Base-by-base conservation (phyloP, 2,888 invertebrate genomes). In the Ptychoptera contaminata region DNA sequence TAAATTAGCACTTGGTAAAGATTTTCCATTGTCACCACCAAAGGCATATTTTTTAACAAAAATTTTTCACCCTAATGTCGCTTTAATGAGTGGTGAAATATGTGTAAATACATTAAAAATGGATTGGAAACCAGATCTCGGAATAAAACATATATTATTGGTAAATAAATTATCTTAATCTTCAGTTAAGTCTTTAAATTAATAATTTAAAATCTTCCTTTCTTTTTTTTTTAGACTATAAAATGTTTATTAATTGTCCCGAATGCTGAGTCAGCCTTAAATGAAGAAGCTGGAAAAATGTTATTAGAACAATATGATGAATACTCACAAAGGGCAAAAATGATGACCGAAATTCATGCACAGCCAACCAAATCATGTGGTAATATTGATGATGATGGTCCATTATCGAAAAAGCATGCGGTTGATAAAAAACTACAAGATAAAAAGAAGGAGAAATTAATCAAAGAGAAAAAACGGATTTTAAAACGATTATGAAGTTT, bases 11-110 rank as follows among this genome's bases (percentile, higher is more conserved):
- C 73, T 96, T 47, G 87, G 88, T 11, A 91, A 91, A 70, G 90
- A 90, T 64, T 96, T 91, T 67, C 94, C 94, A 9, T 74, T 80
- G 55, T 78, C 82, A 54, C 91, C 94, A 52, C 94, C 94, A 40
- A 92, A 92, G 68, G 93, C 86, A 46, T 82, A 72, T 69, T 96
- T 96, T 67, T 71, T 91, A 49, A 96, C 94, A 44, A 90, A 87
- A 73, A 90, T 96, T 61, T 96, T 96, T 70, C 94, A 96, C 68
- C 94, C 94, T 23, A 96, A 96, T 72, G 93, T 96, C 54, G 83
- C 93, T 41, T 7, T 23, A 23, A 70, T 76, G 48, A 87, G 82
- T 69, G 94, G 94, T 48, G 93, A 93, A 68, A 94, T 96, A 59
- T 96, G 94, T 69, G 94, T 94, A 8, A 91, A 93, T 68, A 93